Conservation (phyloP, 2,797 vertebrate genomes). For the Phrynocephalus vlangalii region DNA sequence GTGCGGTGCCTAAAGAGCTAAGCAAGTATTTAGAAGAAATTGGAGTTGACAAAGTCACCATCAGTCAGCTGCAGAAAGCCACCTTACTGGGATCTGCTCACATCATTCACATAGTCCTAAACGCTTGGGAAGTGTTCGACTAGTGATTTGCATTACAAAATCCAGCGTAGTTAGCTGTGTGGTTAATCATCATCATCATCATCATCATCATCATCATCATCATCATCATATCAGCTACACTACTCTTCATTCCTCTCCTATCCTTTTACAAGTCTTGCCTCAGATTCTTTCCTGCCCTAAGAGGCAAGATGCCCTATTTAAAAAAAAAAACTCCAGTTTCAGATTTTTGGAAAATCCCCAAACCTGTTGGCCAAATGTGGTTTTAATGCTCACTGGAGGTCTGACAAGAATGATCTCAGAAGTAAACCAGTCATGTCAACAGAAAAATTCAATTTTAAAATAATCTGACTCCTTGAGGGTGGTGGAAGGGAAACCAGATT, state of each 20-base stretch:
- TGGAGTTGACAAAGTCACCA: too few species aligned
- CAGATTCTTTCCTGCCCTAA: background rate
- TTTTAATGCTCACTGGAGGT: background rate
- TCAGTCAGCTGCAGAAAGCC: too few species aligned
- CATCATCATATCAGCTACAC: background rate
- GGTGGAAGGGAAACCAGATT: constrained; percentile 8
- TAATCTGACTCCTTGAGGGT: background rate
- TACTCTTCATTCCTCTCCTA: background rate
- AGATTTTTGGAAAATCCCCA: background rate
- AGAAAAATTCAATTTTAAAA: constrained; percentile 26
- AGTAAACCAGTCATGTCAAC: constrained; percentile 20
- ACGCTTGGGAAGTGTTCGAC: too few species aligned
- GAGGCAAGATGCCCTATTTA: background rate
- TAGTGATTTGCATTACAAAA: too few species aligned
- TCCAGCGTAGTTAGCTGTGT: too few species aligned
- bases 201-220: too few species aligned
- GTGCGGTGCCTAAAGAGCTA: too few species aligned
- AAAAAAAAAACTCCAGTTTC: background rate
- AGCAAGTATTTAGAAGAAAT: too few species aligned
- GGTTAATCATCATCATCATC: too few species aligned
- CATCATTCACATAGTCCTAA: too few species aligned
- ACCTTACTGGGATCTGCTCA: too few species aligned
- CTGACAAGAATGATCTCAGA: constrained; percentile 15
- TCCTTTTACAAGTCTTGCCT: background rate
- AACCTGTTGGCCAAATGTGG: constrained; percentile 3